Percentiles rank a stretch among this genome's conserved stretches.
Evolutionary conservation across 2,888 invertebrate species (phyloP).

Genomic region (Clanis bilineata): DNA sequence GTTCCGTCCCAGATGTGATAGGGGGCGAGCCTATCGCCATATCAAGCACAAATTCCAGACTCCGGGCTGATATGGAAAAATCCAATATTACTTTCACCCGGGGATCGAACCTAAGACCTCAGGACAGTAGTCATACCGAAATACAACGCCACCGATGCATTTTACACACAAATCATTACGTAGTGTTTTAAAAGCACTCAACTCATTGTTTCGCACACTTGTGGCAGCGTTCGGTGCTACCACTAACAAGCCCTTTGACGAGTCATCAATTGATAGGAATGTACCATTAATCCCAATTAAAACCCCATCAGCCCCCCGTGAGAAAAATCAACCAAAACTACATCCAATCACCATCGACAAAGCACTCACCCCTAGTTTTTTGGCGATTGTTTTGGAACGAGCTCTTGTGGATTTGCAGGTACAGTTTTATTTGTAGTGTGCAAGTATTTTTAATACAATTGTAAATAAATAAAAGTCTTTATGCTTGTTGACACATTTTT

Average conservation of each 20-base stretch:
- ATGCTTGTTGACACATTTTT: no score
- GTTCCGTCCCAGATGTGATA: no score
- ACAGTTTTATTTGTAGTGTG: background rate
- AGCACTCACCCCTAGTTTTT: constrained; percentile 31
- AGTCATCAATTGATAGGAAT: constrained; percentile 24
- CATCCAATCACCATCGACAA: constrained; percentile 63
- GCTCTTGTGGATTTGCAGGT: background rate
- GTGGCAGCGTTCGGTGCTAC: background rate
- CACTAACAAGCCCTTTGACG: constrained; percentile 14
- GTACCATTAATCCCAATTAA: constrained; percentile 78
- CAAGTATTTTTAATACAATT: no score
- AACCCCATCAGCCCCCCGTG: constrained; percentile 64
- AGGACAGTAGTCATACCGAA: no score
- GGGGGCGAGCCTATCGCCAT: no score
- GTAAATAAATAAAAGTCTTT: no score
- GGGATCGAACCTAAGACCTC: no score
- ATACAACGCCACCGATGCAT: no score
- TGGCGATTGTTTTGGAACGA: constrained; percentile 17
- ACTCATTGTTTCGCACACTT: background rate
- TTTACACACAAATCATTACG: no score
- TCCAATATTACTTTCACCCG: no score
- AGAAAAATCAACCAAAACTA: constrained; percentile 74
- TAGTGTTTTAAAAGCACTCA: background rate
- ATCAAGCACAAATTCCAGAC: no score
- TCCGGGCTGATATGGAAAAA: no score